These are phyloP conservation scores for Drosophila suzukii DNA, from an alignment of 1,140 invertebrate genomes.

Conservation along the genomic window DNA sequence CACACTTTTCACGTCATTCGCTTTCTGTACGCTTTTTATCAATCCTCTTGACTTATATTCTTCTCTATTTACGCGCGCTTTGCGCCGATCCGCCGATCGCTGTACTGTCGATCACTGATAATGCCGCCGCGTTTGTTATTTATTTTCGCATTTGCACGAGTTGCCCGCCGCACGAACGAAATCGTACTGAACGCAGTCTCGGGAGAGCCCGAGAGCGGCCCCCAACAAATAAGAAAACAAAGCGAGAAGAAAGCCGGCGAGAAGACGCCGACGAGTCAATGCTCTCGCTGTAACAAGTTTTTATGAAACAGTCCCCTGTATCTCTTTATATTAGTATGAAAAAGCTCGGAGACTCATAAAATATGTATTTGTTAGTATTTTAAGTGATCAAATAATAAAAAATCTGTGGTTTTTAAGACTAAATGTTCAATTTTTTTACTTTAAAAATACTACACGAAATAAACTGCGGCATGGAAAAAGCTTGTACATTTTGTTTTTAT, in stretches of 20 bases:
- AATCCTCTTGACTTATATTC: conserved; percentile 7
- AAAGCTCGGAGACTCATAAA: too few relatives aligned
- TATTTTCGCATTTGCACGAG: conserved; percentile 38
- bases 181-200: conserved; percentile 54
- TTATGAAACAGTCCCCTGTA: background rate
- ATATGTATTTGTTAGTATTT: too few relatives aligned
- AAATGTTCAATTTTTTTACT: too few relatives aligned
- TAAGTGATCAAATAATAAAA: too few relatives aligned
- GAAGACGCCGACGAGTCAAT: background rate
- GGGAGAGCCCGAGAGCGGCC: conserved; percentile 37
- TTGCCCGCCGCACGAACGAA: conserved; percentile 65
- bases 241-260: conserved; percentile 27
- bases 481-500: too few relatives aligned
- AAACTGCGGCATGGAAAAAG: too few relatives aligned
- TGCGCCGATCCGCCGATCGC: conserved; percentile 9
- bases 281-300: background rate
- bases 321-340: too few relatives aligned
- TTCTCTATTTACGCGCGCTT: conserved; percentile 34
- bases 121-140: conserved; percentile 9
- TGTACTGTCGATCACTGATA: conserved; percentile 37
- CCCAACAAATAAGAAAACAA: conserved; percentile 53
- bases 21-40: conserved; percentile 13
- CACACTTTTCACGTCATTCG: background rate
- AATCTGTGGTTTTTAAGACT: too few relatives aligned
- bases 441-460: too few relatives aligned